A percentile compares a stretch with the other conserved stretches of the same genome.
Conservation (phyloP, 2,888 invertebrate genomes). For the Drosophila prolongata region DNA sequence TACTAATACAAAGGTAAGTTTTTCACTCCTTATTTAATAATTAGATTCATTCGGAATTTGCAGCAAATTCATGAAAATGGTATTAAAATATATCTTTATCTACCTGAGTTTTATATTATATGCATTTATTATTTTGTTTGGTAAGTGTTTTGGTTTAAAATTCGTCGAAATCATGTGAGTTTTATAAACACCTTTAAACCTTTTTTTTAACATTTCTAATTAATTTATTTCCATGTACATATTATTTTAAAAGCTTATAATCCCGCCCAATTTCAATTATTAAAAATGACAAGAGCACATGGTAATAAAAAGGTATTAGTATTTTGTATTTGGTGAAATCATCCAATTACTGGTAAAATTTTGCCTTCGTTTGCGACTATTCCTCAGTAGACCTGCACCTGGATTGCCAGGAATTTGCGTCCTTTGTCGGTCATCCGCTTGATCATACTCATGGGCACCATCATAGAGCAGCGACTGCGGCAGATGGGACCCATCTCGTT, state of each 20-base stretch:
- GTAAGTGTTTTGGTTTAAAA: too few relatives aligned
- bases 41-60: too few relatives aligned
- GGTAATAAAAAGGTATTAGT: background rate
- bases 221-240: too few relatives aligned
- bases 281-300: background rate
- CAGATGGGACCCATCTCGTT: slow-evolving; percentile 61
- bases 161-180: too few relatives aligned
- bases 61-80: too few relatives aligned
- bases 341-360: background rate
- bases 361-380: background rate
- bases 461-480: slow-evolving; percentile 64
- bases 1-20: too few relatives aligned
- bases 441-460: slow-evolving; percentile 65
- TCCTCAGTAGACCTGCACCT: slow-evolving; percentile 35
- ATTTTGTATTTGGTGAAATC: background rate
- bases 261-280: background rate
- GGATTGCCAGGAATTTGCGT: slow-evolving; percentile 69
- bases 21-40: too few relatives aligned
- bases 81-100: too few relatives aligned
- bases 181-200: too few relatives aligned
- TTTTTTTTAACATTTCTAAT: background rate
- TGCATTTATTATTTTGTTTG: too few relatives aligned
- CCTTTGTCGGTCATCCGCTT: slow-evolving; percentile 66
- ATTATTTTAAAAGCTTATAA: too few relatives aligned
- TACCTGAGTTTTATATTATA: too few relatives aligned